These are phyloP conservation scores for Zootermopsis nevadensis DNA, from an alignment of 2,888 invertebrate species.

Conservation along the genomic window DNA sequence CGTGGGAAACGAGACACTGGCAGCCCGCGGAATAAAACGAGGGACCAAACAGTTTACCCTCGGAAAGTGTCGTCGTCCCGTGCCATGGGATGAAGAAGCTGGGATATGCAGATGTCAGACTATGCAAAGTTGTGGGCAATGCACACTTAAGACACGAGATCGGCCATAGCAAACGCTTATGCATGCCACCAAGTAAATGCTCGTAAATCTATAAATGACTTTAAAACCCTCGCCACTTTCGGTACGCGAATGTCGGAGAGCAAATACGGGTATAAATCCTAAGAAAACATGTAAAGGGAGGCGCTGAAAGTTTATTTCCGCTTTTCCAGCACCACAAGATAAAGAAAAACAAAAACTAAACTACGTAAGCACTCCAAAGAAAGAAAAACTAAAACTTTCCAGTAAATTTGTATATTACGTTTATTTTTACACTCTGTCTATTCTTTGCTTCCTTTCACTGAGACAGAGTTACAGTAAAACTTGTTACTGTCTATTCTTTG, in stretches of 20 bases:
- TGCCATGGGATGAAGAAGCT: too few relatives aligned
- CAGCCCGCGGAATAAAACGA: too few relatives aligned
- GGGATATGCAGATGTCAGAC: background rate
- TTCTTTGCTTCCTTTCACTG: background rate
- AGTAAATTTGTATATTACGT: background rate
- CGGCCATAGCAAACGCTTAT: background rate
- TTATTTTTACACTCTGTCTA: background rate
- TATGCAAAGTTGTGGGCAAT: background rate
- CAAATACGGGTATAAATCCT: background rate
- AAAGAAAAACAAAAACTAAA: background rate
- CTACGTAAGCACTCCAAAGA: background rate
- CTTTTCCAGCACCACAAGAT: background rate
- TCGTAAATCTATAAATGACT: background rate
- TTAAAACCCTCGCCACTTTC: background rate
- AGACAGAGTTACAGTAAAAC: background rate
- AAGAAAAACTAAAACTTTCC: background rate
- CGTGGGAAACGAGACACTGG: too few relatives aligned
- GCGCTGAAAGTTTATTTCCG: background rate
- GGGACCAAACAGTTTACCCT: too few relatives aligned
- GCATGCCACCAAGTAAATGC: background rate
- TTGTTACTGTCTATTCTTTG: background rate
- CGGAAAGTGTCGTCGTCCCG: too few relatives aligned
- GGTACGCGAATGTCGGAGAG: background rate
- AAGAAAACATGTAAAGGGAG: background rate
- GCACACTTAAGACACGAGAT: too few relatives aligned